phyloP scores from a whole-genome alignment of 2,797 vertebrate species.

The Bradypodion pumilum region DNA sequence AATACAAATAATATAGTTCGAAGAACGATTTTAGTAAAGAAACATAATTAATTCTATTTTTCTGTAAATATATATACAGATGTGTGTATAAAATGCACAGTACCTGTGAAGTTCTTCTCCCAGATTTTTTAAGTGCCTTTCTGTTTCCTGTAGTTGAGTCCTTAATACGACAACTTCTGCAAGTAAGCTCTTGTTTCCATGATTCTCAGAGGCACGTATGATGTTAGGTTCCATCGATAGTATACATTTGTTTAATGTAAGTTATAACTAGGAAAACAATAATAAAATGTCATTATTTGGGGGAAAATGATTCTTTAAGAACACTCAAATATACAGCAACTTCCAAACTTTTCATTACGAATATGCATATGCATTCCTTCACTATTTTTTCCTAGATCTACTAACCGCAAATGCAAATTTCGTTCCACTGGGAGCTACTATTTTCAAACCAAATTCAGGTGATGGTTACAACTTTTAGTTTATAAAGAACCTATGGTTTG shows the following conservation, averaged over 20 bases:
- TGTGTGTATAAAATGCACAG: not conserved
- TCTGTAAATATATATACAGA: not conserved
- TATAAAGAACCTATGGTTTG: not conserved
- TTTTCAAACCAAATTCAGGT: not conserved
- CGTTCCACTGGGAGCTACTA: not conserved
- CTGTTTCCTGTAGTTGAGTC: conserved; percentile 76
- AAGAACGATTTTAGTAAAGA: not conserved
- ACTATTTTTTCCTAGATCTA: not conserved
- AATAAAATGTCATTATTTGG: not conserved
- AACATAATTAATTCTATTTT: not conserved
- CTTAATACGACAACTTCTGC: conserved; percentile 75
- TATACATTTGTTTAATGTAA: conserved; percentile 9
- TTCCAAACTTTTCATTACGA: not conserved
- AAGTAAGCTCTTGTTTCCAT: conserved; percentile 68
- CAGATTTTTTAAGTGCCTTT: conserved; percentile 74
- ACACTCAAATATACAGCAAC: not conserved
- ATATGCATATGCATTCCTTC: not conserved
- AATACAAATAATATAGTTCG: not conserved
- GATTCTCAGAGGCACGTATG: conserved; percentile 47
- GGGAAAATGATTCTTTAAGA: not conserved
- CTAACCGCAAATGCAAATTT: not conserved
- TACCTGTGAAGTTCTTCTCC: conserved; percentile 77
- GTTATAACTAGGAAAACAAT: conserved; percentile 5
- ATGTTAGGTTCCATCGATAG: conserved; percentile 55
- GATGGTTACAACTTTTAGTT: not conserved